phyloP scores from a whole-genome alignment of 2,797 vertebrate species.

The Decapterus maruadsi region DNA sequence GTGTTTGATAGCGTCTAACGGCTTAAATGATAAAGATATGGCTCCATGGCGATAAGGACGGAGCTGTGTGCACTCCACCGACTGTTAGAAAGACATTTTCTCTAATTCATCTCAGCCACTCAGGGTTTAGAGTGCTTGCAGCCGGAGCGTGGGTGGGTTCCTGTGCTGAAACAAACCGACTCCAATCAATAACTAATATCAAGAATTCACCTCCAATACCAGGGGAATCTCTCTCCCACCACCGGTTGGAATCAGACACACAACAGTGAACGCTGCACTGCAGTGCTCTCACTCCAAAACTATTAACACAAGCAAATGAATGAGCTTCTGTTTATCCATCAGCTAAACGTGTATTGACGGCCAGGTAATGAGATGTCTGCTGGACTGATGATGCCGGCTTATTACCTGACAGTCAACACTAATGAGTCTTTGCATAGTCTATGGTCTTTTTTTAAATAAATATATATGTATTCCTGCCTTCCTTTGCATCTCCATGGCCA shows the following conservation, averaged over 20 bases:
- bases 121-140: not conserved
- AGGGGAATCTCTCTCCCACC: not conserved
- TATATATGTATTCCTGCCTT: constrained; percentile 1
- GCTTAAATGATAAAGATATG: constrained; percentile 56
- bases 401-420: constrained; percentile 62
- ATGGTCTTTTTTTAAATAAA: not conserved
- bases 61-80: constrained; percentile 24
- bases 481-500: constrained; percentile 26
- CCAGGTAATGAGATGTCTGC: constrained; percentile 80
- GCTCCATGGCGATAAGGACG: constrained; percentile 47
- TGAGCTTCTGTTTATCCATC: constrained; percentile 72
- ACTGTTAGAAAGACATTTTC: constrained; percentile 27
- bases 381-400: constrained; percentile 76
- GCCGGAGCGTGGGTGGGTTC: not conserved
- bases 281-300: constrained; percentile 57
- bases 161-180: constrained; percentile 15
- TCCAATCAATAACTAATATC: constrained; percentile 28
- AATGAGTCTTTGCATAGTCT: constrained; percentile 58
- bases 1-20: constrained; percentile 40
- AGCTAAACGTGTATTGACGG: constrained; percentile 78
- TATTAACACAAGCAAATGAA: constrained; percentile 70
- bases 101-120: constrained; percentile 31
- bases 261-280: constrained; percentile 30
- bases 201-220: not conserved
- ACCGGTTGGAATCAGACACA: constrained; percentile 32